phyloP scores from a whole-genome alignment of 2,888 invertebrate species.

The Mechanitis mazaeus region DNA sequence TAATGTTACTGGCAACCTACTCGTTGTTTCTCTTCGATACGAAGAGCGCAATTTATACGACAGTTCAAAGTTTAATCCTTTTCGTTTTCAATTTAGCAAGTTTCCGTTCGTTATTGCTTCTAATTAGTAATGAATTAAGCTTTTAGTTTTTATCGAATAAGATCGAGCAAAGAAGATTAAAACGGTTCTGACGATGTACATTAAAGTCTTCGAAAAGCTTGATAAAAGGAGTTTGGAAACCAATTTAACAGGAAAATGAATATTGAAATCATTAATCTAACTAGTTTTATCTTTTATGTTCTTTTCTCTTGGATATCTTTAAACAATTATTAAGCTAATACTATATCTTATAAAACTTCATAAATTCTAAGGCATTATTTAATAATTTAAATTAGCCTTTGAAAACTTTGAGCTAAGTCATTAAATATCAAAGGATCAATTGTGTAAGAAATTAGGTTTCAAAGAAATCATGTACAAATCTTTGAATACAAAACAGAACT shows the following conservation, averaged over 20 bases:
- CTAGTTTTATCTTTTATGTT: no score
- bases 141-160: slow-evolving; percentile 19
- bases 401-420: background rate
- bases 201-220: no score
- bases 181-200: background rate
- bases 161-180: slow-evolving; percentile 12
- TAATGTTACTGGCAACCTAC: slow-evolving; percentile 28
- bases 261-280: no score
- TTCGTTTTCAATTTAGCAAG: slow-evolving; percentile 23
- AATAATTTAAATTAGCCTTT: no score
- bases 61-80: slow-evolving; percentile 27
- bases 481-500: slow-evolving; percentile 34
- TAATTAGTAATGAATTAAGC: slow-evolving; percentile 32
- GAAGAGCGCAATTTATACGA: slow-evolving; percentile 23
- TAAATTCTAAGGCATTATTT: no score
- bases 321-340: no score
- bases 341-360: no score
- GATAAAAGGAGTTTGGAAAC: no score
- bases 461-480: slow-evolving; percentile 33
- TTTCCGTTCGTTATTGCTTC: slow-evolving; percentile 21
- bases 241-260: no score
- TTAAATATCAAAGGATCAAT: background rate
- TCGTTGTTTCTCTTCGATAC: slow-evolving; percentile 18
- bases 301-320: no score
- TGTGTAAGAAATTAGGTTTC: slow-evolving; percentile 21